Conservation (phyloP, 2,888 invertebrate species). For the Caenorhabditis sp. region DNA sequence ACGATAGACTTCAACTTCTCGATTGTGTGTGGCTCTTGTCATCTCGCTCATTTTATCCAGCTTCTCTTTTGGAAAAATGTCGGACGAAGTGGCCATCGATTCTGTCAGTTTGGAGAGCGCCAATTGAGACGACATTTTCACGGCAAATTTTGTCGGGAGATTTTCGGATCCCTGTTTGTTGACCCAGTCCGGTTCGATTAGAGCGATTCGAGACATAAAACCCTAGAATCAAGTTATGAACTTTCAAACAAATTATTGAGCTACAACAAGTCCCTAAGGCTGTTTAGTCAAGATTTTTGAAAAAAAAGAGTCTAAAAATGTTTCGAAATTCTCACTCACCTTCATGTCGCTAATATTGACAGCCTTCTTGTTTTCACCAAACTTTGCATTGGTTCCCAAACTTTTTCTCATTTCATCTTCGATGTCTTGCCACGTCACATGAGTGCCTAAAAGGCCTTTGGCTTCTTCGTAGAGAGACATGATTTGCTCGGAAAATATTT, state of each 20-base stretch:
- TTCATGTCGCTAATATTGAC: slow-evolving; percentile 42
- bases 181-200: slow-evolving; percentile 32
- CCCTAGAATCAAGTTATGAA: slow-evolving; percentile 10
- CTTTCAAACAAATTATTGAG: not conserved
- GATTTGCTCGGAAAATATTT: not conserved
- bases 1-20: slow-evolving; percentile 25
- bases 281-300: not conserved
- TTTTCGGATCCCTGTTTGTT: slow-evolving; percentile 3
- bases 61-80: slow-evolving; percentile 11
- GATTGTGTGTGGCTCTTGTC: slow-evolving; percentile 16
- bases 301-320: too few relatives aligned
- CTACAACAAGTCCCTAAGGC: not conserved
- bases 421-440: slow-evolving; percentile 39
- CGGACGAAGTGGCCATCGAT: slow-evolving; percentile 5
- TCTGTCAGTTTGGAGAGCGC: slow-evolving; percentile 23
- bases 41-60: slow-evolving; percentile 11
- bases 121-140: slow-evolving; percentile 29
- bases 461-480: slow-evolving; percentile 25
- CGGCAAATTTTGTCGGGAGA: slow-evolving; percentile 29
- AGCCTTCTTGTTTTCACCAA: slow-evolving; percentile 30
- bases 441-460: slow-evolving; percentile 32
- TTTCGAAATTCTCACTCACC: slow-evolving; percentile 7
- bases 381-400: slow-evolving; percentile 19
- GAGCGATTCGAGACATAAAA: slow-evolving; percentile 38
- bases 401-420: slow-evolving; percentile 30